These are phyloP conservation scores for Chrysotoxum bicinctum DNA, from an alignment of 2,888 invertebrate genomes.

Conservation along the genomic window DNA sequence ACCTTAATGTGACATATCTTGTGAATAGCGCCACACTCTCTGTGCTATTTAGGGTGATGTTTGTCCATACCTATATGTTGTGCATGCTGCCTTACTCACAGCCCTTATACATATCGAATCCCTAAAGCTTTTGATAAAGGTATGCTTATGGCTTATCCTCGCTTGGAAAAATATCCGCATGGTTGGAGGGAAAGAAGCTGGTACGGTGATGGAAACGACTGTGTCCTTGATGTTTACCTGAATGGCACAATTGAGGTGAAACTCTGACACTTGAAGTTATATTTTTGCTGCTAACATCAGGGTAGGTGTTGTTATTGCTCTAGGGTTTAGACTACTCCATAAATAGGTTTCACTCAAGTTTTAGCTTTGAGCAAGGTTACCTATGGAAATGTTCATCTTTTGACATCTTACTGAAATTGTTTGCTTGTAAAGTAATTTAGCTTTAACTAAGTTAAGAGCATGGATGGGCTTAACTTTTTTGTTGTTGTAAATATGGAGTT, in stretches of 20 bases:
- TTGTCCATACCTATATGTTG: background rate
- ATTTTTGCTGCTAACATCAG: background rate
- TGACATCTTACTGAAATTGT: conserved; percentile 4
- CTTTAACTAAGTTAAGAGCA: too few species aligned
- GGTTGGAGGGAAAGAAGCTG: background rate
- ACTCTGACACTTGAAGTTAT: conserved; percentile 3
- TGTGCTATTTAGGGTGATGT: background rate
- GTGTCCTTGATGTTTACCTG: conserved; percentile 28
- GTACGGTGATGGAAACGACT: background rate
- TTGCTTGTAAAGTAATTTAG: background rate
- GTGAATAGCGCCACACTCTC: conserved; percentile 23
- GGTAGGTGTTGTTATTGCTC: background rate
- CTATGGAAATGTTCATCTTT: conserved; percentile 14
- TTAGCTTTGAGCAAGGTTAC: conserved; percentile 11
- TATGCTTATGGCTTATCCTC: conserved; percentile 38
- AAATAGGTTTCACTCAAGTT: background rate
- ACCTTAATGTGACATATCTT: conserved; percentile 58
- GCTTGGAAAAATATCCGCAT: conserved; percentile 15
- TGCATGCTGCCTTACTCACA: background rate
- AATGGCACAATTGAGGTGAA: conserved; percentile 6
- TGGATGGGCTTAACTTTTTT: too few species aligned
- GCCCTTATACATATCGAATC: conserved; percentile 38
- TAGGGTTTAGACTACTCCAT: background rate
- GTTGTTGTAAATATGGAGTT: too few species aligned
- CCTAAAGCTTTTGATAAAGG: conserved; percentile 36